Conservation (phyloP, 1,140 invertebrate genomes). For the Aphelinus atriplicis region DNA sequence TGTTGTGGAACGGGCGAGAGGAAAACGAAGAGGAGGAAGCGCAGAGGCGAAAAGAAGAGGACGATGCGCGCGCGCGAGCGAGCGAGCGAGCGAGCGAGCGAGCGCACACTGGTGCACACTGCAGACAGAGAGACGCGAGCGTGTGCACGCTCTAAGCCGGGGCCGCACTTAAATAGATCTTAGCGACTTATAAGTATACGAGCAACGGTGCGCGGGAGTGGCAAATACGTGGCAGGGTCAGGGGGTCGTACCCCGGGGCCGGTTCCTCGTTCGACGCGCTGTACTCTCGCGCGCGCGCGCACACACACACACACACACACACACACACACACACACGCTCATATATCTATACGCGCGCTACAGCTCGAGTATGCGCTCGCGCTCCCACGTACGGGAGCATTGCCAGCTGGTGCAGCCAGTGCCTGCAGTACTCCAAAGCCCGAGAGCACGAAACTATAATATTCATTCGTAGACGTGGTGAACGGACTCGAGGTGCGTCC, state of each 20-base stretch:
- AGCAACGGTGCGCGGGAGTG: conserved; percentile 63
- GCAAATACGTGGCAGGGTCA: conserved; percentile 66
- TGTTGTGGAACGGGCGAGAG: conserved; percentile 17
- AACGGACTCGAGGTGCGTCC: background rate
- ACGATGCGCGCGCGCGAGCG: conserved; percentile 9
- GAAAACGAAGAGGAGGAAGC: background rate
- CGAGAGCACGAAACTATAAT: conserved; percentile 26
- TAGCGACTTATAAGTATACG: conserved; percentile 47
- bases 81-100: conserved; percentile 26
- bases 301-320: background rate
- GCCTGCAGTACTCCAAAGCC: conserved; percentile 7
- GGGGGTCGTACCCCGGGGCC: conserved; percentile 56
- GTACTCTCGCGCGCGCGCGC: conserved; percentile 40
- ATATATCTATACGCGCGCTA: background rate
- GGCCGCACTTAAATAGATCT: conserved; percentile 58
- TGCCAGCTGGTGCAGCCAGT: background rate
- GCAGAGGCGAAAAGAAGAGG: conserved; percentile 33
- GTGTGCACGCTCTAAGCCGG: background rate
- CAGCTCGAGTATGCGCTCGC: background rate
- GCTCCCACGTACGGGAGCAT: background rate
- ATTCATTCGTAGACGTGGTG: background rate
- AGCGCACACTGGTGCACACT: background rate
- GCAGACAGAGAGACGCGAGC: conserved; percentile 13
- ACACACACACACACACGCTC: background rate
- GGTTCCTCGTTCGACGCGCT: conserved; percentile 42